A percentile compares a stretch with the other conserved stretches of the same genome.
phyloP scores from a whole-genome alignment of 2,797 vertebrate genomes.

The Tenualosa ilisha region DNA sequence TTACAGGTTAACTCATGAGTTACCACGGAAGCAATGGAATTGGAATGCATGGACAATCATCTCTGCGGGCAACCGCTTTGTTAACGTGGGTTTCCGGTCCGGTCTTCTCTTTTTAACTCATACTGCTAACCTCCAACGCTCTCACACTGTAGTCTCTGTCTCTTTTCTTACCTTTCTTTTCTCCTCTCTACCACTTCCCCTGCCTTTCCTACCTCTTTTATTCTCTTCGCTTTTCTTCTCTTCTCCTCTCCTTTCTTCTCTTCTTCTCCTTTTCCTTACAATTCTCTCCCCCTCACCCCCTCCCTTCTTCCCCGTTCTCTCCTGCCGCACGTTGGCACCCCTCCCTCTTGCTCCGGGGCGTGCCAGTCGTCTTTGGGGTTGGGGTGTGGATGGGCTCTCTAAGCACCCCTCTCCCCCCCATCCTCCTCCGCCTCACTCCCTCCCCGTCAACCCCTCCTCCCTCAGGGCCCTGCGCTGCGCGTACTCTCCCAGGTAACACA shows the following conservation, averaged over 20 bases:
- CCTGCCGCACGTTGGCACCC: conserved; percentile 58
- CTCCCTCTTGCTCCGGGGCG: conserved; percentile 73
- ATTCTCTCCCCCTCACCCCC: conserved; percentile 44
- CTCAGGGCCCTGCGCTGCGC: conserved; percentile 94
- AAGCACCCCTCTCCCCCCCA: conserved; percentile 90
- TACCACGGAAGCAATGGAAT: neutral
- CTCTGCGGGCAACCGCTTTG: conserved; percentile 28
- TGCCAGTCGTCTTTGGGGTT: conserved; percentile 97
- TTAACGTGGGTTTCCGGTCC: conserved; percentile 73
- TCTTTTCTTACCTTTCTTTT: conserved; percentile 58
- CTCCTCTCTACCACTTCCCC: conserved; percentile 38
- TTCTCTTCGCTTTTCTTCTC: conserved; percentile 50
- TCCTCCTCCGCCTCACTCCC: conserved; percentile 90
- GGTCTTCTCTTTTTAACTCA: conserved; percentile 55
- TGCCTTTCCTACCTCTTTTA: conserved; percentile 55
- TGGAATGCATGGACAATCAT: conserved; percentile 3
- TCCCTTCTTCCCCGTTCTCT: conserved; percentile 61
- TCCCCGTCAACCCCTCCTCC: conserved; percentile 89
- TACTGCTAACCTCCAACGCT: conserved; percentile 70
- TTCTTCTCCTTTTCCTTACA: conserved; percentile 48
- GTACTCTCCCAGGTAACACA: conserved; percentile 95
- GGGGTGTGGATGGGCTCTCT: conserved; percentile 93
- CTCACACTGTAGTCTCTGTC: conserved; percentile 73
- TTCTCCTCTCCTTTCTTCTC: conserved; percentile 53
- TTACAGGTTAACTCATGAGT: neutral